Conservation (phyloP, 2,888 invertebrate genomes). For the Lochmaea capreae region DNA sequence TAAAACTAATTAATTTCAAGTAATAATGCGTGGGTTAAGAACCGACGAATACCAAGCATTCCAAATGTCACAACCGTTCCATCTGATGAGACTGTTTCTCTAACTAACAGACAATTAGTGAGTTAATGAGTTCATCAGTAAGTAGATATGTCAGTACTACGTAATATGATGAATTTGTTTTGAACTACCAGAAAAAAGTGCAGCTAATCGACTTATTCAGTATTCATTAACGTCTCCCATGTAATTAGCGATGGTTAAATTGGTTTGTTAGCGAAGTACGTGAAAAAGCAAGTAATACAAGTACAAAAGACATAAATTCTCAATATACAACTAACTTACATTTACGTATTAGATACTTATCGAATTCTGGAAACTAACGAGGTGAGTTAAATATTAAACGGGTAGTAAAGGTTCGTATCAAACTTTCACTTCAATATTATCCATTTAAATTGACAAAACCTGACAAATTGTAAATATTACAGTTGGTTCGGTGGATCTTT, state of each 20-base stretch:
- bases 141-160: conserved; percentile 36
- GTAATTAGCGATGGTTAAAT: conserved; percentile 16
- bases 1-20: not conserved
- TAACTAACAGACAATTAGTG: conserved; percentile 47
- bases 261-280: conserved; percentile 7
- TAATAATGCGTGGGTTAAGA: not conserved
- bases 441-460: no score
- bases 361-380: not conserved
- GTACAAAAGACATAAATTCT: not conserved
- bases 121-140: conserved; percentile 51
- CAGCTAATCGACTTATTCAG: conserved; percentile 45
- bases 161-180: conserved; percentile 50
- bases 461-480: no score
- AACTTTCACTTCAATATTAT: not conserved
- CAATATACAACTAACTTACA: not conserved
- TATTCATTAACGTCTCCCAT: conserved; percentile 34
- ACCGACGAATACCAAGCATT: conserved; percentile 1
- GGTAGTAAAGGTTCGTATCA: not conserved
- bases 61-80: conserved; percentile 27
- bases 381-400: not conserved
- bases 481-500: no score
- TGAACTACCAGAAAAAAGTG: conserved; percentile 44
- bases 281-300: conserved; percentile 13
- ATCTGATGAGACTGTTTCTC: conserved; percentile 28
- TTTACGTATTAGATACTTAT: not conserved